Base-by-base conservation (phyloP, 2,113 vertebrate species). In the Xiphias gladius region DNA sequence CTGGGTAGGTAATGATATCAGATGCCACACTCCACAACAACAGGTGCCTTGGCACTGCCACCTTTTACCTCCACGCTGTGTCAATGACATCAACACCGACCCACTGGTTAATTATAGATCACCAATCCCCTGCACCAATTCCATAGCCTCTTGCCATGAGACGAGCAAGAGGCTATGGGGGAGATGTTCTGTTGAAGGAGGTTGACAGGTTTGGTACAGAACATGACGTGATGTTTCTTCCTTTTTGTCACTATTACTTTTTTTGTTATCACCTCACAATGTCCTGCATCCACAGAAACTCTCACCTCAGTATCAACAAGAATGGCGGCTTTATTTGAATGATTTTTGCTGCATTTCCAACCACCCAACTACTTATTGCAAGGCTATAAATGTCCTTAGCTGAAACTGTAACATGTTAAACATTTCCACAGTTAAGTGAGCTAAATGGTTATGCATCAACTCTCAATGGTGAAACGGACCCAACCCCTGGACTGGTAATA, bases 1-100 rank as follows among this genome's bases (percentile, higher is more conserved):
- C 97, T 99, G 98, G 91, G 97, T 96, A 96, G 98, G 98, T 99
- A 99, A 99, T 99, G 97, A 99, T 97, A 97, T 99, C 98, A 99
- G 97, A 98, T 99, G 98, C 96, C 97, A 96, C 94, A 91, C 97
- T 97, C 96, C 96, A 97, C 97, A 98, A 99, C 98, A 99, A 99
- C 98, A 99, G 98, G 98, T 99, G 98, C 97, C 97, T 98, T 99
- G 98, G 97, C 98, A 97, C 94, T 96, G 96, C 96, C 96, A 95
- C 94, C 91, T 95, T 98, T 96, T 96, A 97, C 96, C 96, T 96
- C 97, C 97, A 97, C 93, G 97, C 98, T 98, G 97, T 94, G 97
- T 97, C 96, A 97, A 97, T 98, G 98, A 99, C 98, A 99, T 98
- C 98, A 99, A 96, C 96, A 97, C 97, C 96, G 96, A 97, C 96